Percentiles rank a stretch among this genome's conserved stretches.
phyloP scores from a whole-genome alignment of 2,797 vertebrate genomes.

The Anableps anableps region DNA sequence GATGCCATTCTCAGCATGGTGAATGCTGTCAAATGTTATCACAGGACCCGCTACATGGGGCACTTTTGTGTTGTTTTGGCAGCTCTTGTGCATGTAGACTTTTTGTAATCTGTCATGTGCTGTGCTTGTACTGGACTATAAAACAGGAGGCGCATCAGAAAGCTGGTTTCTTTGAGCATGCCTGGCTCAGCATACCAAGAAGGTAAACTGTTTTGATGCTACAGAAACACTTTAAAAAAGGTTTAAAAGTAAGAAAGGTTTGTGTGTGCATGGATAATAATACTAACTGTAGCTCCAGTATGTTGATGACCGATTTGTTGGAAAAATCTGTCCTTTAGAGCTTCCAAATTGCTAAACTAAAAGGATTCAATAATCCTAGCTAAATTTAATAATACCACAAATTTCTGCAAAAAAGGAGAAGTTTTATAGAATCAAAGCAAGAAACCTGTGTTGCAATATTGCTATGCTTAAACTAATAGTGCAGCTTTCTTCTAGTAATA shows the following conservation, averaged over 20 bases:
- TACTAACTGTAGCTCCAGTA: background rate
- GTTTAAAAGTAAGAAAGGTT: background rate
- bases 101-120: conserved; percentile 1
- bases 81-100: background rate
- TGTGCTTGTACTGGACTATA: background rate
- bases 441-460: background rate
- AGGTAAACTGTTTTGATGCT: background rate
- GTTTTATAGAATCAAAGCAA: background rate
- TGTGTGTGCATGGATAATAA: background rate
- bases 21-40: background rate
- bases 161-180: background rate
- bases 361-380: background rate
- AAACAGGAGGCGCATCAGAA: background rate
- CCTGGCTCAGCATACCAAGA: background rate
- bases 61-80: background rate
- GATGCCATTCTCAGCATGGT: background rate
- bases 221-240: background rate
- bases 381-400: background rate
- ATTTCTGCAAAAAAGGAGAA: background rate
- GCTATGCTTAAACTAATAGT: background rate
- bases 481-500: background rate
- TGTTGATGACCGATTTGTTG: background rate
- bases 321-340: background rate
- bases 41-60: background rate
- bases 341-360: background rate